phyloP scores from a whole-genome alignment of 2,888 invertebrate species.

The Fragum sueziense region DNA sequence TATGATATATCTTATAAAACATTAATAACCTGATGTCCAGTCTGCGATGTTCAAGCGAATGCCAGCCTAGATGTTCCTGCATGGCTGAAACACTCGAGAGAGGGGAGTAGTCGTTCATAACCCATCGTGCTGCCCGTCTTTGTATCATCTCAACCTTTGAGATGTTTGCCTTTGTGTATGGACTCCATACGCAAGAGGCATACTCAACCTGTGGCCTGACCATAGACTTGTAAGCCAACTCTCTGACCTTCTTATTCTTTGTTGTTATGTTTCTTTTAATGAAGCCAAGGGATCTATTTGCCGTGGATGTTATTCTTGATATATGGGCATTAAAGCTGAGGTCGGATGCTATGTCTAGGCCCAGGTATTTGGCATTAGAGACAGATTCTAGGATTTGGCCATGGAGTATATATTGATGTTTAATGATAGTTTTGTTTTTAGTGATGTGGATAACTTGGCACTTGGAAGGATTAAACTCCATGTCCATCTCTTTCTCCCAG shows the following conservation, averaged over 20 bases:
- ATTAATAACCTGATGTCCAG: too few species aligned
- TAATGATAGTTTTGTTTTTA: background rate
- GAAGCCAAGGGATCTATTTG: too few species aligned
- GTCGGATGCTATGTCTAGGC: background rate
- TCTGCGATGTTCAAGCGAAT: too few species aligned
- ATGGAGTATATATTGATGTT: background rate
- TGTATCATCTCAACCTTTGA: constrained; percentile 10
- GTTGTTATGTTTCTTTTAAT: too few species aligned
- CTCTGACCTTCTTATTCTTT: background rate
- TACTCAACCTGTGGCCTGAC: constrained; percentile 23
- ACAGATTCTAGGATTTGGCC: background rate
- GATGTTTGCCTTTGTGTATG: background rate
- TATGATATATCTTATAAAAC: too few species aligned
- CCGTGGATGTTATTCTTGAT: background rate
- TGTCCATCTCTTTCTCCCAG: constrained; percentile 28
- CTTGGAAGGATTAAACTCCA: constrained; percentile 31
- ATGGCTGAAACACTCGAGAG: too few species aligned
- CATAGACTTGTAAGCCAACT: background rate
- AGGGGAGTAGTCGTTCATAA: too few species aligned
- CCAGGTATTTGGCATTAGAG: background rate
- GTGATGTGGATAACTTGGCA: constrained; percentile 25
- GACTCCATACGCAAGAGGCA: background rate
- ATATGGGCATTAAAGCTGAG: background rate
- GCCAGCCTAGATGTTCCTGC: too few species aligned
- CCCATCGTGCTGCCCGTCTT: constrained; percentile 11